Conservation (phyloP, 2,888 invertebrate genomes). For the Anthrax anthrax region DNA sequence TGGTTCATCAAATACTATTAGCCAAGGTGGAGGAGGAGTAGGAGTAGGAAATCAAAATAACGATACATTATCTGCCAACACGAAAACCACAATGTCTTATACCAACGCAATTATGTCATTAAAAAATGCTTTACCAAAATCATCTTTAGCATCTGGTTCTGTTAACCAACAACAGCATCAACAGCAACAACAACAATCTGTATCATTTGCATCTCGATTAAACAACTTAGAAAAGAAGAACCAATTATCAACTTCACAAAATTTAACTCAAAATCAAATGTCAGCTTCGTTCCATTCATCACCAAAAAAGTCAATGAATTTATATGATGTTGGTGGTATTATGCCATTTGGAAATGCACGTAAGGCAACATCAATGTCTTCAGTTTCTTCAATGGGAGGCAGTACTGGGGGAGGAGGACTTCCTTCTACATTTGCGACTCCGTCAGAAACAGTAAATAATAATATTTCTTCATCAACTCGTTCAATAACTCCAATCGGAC, state of each 20-base stretch:
- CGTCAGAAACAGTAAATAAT: slow-evolving; percentile 18
- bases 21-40: slow-evolving; percentile 15
- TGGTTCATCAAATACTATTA: slow-evolving; percentile 23
- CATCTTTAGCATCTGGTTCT: slow-evolving; percentile 25
- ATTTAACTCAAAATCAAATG: slow-evolving; percentile 5
- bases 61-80: slow-evolving; percentile 18
- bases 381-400: slow-evolving; percentile 2
- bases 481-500: slow-evolving; percentile 31
- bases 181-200: slow-evolving; percentile 6
- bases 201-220: slow-evolving; percentile 37
- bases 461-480: slow-evolving; percentile 18
- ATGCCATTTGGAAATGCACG: slow-evolving; percentile 12
- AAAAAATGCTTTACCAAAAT: slow-evolving; percentile 26
- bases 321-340: slow-evolving; percentile 2
- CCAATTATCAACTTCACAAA: not conserved
- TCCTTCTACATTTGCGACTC: slow-evolving; percentile 17
- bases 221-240: slow-evolving; percentile 21
- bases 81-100: slow-evolving; percentile 43
- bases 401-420: not conserved
- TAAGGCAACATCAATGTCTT: slow-evolving; percentile 22
- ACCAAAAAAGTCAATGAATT: slow-evolving; percentile 6
- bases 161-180: slow-evolving; percentile 8
- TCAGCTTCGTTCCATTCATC: slow-evolving; percentile 17
- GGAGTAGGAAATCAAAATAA: slow-evolving; percentile 9
- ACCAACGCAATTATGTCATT: slow-evolving; percentile 42